Base-by-base conservation (phyloP, 92 coral and sea anemone species). In the Phenganax subtilis region DNA sequence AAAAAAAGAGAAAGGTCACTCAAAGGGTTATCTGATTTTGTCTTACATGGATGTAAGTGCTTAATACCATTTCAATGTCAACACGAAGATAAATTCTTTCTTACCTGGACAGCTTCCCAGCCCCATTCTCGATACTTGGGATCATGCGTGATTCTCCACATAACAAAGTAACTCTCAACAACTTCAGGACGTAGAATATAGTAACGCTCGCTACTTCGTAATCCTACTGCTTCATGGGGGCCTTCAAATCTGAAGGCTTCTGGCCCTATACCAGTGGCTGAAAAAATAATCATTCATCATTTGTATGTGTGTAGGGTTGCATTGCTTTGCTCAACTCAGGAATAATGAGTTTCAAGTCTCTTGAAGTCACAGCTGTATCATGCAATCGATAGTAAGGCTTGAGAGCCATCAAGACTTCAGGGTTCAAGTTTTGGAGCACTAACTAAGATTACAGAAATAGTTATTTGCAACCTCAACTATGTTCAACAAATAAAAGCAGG, bases 171-270 rank as follows among this genome's bases (percentile, higher is more conserved):
- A 29, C 88, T 92, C 75, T 93, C 98, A 75, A 93, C 89, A 7
- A 93, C 98, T 80, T 93, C 98, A n/a, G 98, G 98, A 44, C 98
- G 89, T 11, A 93, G 88, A 17, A 93, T 93, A 69, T 93, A 93
- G 65, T 93, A 93, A 55, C 89, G 88, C 82, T 93, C 98, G 82
- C 81, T 87, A 31, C 82, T 67, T 20, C 98, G 89, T 10, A 93
- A 44, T 10, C 92, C 97, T 25, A 89, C 84, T 8, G 98, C 98
- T 55, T 93, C 98, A 12, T 85, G 87, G 54, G 84, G 82, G 0
- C 98, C 97, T 71, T 93, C 97, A 90, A 93, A 93, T 79, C 97
- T 85, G 85, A 93, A 93, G 30, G 97, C 90, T 69, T 93, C 98
- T 44, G 98, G 98, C 1, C 98, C 98, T 67, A 93, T 90, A 7